A percentile compares a stretch with the other conserved stretches of the same genome.
These are phyloP conservation scores for Tamandua tetradactyla DNA, from an alignment of 2,797 vertebrate genomes.

Conservation along the genomic window DNA sequence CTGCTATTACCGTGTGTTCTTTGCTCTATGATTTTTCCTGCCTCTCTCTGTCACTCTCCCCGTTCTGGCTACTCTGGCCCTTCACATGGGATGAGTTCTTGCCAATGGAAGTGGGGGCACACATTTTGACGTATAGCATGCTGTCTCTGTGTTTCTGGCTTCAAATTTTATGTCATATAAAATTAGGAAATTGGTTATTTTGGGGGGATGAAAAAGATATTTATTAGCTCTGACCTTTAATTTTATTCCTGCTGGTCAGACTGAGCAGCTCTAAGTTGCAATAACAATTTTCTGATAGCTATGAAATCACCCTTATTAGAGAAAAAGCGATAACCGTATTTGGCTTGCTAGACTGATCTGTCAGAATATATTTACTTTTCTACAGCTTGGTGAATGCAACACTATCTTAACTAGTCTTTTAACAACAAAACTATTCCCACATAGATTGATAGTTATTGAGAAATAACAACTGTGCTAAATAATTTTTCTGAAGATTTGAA, in stretches of 20 bases:
- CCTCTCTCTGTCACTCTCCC: too few species aligned
- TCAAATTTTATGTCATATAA: neutral
- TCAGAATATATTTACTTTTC: neutral
- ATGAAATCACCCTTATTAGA: neutral
- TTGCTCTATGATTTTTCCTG: too few species aligned
- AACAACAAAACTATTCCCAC: neutral
- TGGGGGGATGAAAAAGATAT: neutral
- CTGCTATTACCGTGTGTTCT: too few species aligned
- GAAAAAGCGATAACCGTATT: neutral
- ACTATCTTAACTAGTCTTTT: neutral
- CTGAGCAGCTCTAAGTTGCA: neutral
- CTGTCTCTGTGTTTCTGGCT: neutral
- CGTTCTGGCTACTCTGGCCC: too few species aligned
- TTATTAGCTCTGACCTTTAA: constrained; percentile 4
- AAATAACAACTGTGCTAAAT: neutral
- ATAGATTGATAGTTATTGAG: neutral
- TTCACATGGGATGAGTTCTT: too few species aligned
- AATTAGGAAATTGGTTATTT: neutral
- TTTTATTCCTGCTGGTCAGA: neutral
- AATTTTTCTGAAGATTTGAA: constrained; percentile 49
- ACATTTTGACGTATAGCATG: neutral
- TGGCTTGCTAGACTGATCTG: too few species aligned
- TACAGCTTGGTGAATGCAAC: neutral
- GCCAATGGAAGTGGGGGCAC: too few species aligned
- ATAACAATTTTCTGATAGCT: neutral